These are phyloP conservation scores for Caenorhabditis uteleia DNA, from an alignment of 2,888 invertebrate genomes.

Conservation along the genomic window DNA sequence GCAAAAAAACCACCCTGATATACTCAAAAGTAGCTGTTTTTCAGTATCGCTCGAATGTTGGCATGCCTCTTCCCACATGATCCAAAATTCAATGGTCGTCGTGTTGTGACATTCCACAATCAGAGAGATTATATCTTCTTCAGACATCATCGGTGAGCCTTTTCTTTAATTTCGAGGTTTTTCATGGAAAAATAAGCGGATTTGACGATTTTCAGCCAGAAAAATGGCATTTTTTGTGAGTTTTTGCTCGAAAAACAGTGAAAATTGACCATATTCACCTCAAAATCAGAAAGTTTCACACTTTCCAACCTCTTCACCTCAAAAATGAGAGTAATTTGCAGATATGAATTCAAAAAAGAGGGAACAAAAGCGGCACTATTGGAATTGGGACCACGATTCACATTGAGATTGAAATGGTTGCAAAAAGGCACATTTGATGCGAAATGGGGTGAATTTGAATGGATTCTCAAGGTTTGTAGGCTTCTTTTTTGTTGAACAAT, in stretches of 20 bases:
- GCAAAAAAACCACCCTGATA: background rate
- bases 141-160: slow-evolving; percentile 84
- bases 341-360: slow-evolving; percentile 83
- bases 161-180: background rate
- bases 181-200: background rate
- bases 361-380: slow-evolving; percentile 79
- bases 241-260: no score
- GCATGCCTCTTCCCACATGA: slow-evolving; percentile 88
- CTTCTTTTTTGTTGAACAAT: background rate
- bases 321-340: slow-evolving; percentile 71
- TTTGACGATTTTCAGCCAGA: background rate
- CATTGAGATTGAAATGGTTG: slow-evolving; percentile 85
- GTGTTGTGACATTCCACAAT: slow-evolving; percentile 96
- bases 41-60: slow-evolving; percentile 76
- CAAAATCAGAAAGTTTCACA: no score
- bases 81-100: slow-evolving; percentile 90
- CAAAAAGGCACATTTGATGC: slow-evolving; percentile 97
- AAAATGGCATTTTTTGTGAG: no score
- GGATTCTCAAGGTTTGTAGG: slow-evolving; percentile 77
- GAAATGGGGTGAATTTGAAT: slow-evolving; percentile 94
- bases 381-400: slow-evolving; percentile 97
- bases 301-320: background rate
- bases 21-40: background rate
- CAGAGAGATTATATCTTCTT: slow-evolving; percentile 98
- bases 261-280: no score